phyloP scores from a whole-genome alignment of 2,113 vertebrate genomes.

The Erythrocercus mccallii region DNA sequence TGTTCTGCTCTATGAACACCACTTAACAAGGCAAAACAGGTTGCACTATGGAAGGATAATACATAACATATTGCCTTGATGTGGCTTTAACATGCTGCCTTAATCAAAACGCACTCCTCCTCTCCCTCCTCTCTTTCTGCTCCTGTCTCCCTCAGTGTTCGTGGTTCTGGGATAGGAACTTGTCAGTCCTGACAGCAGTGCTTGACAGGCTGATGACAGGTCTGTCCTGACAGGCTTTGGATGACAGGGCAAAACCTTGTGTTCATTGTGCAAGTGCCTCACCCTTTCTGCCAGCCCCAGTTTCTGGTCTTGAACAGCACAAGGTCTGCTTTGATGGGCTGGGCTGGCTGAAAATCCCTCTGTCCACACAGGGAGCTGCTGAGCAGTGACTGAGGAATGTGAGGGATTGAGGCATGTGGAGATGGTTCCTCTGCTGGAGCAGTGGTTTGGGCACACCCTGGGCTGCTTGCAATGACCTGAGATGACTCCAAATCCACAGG shows the following conservation, averaged over 20 bases:
- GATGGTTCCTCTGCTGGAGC: neutral
- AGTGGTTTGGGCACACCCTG: neutral
- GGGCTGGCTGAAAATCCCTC: neutral
- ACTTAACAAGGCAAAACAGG: neutral
- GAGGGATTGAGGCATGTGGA: neutral
- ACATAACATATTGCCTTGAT: neutral
- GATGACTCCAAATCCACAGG: neutral
- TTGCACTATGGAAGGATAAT: neutral
- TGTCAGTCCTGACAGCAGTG: neutral
- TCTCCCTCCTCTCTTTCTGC: neutral
- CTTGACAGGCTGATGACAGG: too few species aligned
- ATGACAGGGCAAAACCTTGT: neutral
- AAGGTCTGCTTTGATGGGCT: neutral
- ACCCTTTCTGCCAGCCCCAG: neutral
- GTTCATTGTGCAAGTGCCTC: neutral
- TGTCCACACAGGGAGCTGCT: accelerated
- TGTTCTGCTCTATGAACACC: neutral
- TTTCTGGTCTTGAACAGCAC: neutral
- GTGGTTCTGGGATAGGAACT: neutral
- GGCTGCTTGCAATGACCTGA: neutral
- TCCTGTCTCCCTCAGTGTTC: neutral
- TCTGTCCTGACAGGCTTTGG: too few species aligned
- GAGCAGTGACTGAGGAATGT: neutral
- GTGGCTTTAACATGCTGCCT: neutral
- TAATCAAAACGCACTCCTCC: neutral